Base-by-base conservation (phyloP, 2,113 vertebrate genomes). In the Pollimyrus isidori region DNA sequence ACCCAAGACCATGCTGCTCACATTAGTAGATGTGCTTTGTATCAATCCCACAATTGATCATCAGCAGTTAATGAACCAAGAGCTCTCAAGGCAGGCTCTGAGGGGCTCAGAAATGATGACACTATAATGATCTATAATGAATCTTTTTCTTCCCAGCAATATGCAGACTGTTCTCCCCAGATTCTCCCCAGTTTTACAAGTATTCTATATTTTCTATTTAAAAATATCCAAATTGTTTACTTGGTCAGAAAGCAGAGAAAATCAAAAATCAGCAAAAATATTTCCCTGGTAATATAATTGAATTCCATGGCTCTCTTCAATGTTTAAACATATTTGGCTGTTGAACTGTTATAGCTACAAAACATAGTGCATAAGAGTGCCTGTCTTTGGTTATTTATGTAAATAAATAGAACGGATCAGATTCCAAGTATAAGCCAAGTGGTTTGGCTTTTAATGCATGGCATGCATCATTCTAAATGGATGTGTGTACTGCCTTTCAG, bases 401-500 rank as follows among this genome's bases (percentile, higher is more conserved):
- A 92, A 88, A 88, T 56, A 88, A 82, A 88, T 89, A 90, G 92
- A 93, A 91, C 87, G 90, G 93, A 92, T 92, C 85, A 89, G 88
- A 90, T 91, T 91, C 89, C 48, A 86, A 80, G 87, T 90, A 90
- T 87, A 89, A 91, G 65, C 65, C 85, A 56, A 69, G 87, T 90
- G 89, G 90, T 93, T 90, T 88, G 3, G 86, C 88, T 92, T 93
- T 94, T 82, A 91, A 90, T 58, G 83, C 88, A 91, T 58, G 88
- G 82, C 82, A 86, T 88, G 84, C 85, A 85, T 91, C 92, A 89
- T 90, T 56, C 89, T 45, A 69, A 89, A 85, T 69, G 87, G 48
- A 92, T 90, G 39, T 62, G 76, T 88, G 52, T 89, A 91, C 86
- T 89, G 82, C 73, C 83, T 89, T 69, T 89, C 49, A 46, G 90